Base-by-base conservation (phyloP, 2,113 vertebrate genomes). In the Apaloderma vittatum region DNA sequence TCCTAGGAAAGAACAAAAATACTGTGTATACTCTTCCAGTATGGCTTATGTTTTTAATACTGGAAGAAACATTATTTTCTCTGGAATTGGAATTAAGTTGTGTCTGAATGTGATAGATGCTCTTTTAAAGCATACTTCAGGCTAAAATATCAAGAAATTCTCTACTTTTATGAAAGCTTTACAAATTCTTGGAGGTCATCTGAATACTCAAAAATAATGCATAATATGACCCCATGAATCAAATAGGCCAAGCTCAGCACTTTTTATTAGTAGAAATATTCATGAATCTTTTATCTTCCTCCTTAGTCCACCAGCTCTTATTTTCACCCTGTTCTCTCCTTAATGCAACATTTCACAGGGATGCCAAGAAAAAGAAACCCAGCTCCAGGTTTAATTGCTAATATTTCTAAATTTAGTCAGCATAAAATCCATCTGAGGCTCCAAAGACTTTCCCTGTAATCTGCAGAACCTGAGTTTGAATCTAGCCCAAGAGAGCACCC, bases 321-420 rank as follows among this genome's bases (percentile, higher is more conserved):
- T 97, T 96, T 88, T 96, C 93, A 93, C 82, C 91, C 78, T 30
- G 26, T 90, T 95, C 86, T 95, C 86, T 88, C 77, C 78, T 97
- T 97, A 97, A 97, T 97, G 97, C 94, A 97, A 94, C 93, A 92
- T 98, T 98, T 97, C 74, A 57, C 95, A 96, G 90, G 93, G 97
- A 97, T 92, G 97, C 95, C 96, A 96, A 97, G 97, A 90, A 91
- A 96, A 96, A 94, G 82, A 91, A 96, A 83, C 73, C 88, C 63
- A 80, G 85, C 66, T 95, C 91, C 90, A 94, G 88, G 86, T 93
- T 88, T 81, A 96, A 97, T 96, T 97, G 94, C 95, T 97, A 97
- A 96, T 95, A 93, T 95, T 97, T 98, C 97, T 98, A 97, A 98
- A 97, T 98, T 97, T 97, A 98, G 97, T 95, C 75, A 55, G 92